These are phyloP conservation scores for Pasiphila rectangulata DNA, from an alignment of 2,888 invertebrate genomes.

Conservation along the genomic window DNA sequence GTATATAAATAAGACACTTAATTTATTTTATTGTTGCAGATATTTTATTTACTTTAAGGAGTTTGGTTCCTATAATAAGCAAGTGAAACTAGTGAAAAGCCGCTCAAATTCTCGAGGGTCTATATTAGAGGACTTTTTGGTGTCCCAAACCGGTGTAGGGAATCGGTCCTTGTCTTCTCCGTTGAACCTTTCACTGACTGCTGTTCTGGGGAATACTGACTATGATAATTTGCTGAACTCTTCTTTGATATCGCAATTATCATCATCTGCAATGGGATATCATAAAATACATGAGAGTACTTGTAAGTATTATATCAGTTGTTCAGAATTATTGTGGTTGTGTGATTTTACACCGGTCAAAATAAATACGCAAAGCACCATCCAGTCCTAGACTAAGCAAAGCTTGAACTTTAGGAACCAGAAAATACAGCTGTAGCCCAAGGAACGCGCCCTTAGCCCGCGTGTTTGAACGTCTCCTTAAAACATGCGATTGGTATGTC, in stretches of 20 bases:
- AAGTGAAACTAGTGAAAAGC: constrained; percentile 67
- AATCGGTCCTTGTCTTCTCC: constrained; percentile 46
- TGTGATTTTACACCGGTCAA: not conserved
- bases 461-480: too few relatives aligned
- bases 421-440: too few relatives aligned
- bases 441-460: too few relatives aligned
- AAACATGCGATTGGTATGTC: too few relatives aligned
- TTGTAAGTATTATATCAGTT: constrained; percentile 53
- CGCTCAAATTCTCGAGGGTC: constrained; percentile 73
- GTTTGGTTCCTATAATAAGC: constrained; percentile 74
- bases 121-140: constrained; percentile 65
- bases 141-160: constrained; percentile 42
- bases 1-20: not conserved
- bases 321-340: not conserved
- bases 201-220: constrained; percentile 53
- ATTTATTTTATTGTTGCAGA: constrained; percentile 50
- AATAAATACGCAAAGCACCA: too few relatives aligned
- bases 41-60: constrained; percentile 80
- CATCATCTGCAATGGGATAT: constrained; percentile 35
- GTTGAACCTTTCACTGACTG: constrained; percentile 53
- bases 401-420: too few relatives aligned
- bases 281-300: constrained; percentile 64
- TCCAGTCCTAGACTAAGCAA: too few relatives aligned
- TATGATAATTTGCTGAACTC: constrained; percentile 40
- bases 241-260: constrained; percentile 31